Percentiles rank a stretch among this genome's conserved stretches.
phyloP scores from a whole-genome alignment of 2,113 vertebrate genomes.

The Actenoides hombroni region DNA sequence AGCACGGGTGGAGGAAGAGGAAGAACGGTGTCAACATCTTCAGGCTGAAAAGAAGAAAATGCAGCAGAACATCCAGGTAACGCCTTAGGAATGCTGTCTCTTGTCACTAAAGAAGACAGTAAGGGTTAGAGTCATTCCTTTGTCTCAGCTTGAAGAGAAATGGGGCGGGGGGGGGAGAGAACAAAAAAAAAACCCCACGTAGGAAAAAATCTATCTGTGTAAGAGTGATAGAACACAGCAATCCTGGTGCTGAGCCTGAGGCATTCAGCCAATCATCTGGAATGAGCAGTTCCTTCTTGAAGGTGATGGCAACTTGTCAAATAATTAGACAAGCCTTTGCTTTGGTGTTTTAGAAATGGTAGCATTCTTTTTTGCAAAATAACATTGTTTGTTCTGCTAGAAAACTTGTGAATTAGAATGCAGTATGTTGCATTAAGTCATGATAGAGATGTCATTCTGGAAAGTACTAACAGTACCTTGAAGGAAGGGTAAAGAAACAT shows the following conservation, averaged over 20 bases:
- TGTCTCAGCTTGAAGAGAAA: not conserved
- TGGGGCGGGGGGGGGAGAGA: not conserved
- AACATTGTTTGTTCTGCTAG: not conserved
- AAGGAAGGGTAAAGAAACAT: not conserved
- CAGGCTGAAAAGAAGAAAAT: constrained; percentile 92
- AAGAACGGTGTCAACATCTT: constrained; percentile 90
- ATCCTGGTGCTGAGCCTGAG: not conserved
- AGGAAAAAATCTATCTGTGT: not conserved
- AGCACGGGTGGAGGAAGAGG: constrained; percentile 94
- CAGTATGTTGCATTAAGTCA: not conserved
- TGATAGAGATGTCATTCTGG: not conserved
- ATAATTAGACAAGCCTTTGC: not conserved
- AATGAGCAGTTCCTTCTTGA: not conserved
- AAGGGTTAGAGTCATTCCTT: not conserved
- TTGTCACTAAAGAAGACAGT: not conserved
- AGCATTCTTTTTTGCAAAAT: not conserved
- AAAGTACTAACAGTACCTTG: not conserved
- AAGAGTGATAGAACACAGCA: not conserved
- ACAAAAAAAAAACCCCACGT: too few species aligned
- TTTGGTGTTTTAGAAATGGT: not conserved
- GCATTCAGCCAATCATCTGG: not conserved
- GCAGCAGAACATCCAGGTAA: constrained; percentile 94
- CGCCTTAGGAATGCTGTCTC: not conserved
- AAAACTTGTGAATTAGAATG: not conserved
- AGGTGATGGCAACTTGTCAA: not conserved